Conservation (phyloP, 2,113 vertebrate genomes). For the Osmerus mordax region DNA sequence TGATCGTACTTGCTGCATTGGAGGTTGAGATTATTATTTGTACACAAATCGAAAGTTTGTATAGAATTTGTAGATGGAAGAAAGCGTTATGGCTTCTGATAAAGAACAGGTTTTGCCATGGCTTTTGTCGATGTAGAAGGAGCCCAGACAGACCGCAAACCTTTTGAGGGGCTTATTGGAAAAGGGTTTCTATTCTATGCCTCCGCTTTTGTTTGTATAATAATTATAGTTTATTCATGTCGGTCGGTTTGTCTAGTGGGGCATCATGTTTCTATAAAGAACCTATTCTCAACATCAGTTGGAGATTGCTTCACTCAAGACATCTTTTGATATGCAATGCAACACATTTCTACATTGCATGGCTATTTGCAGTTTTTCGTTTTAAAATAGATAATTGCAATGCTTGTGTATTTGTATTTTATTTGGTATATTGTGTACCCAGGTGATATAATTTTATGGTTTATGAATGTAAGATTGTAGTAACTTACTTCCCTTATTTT, state of each 20-base stretch:
- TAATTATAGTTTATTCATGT: constrained; percentile 11
- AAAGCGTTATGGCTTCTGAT: too few relatives aligned
- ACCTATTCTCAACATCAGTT: neutral
- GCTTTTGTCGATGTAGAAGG: neutral
- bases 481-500: constrained; percentile 11
- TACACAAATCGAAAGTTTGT: too few relatives aligned
- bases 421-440: constrained; percentile 36
- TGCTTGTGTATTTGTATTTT: constrained; percentile 44
- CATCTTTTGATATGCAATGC: constrained; percentile 45
- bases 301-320: constrained; percentile 21
- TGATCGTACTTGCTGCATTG: too few relatives aligned
- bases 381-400: constrained; percentile 32
- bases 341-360: constrained; percentile 21
- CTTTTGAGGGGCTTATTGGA: neutral
- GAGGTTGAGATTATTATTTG: too few relatives aligned
- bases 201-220: neutral
- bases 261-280: neutral
- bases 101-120: neutral
- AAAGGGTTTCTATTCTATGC: neutral
- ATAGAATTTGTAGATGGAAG: too few relatives aligned
- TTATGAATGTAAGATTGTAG: constrained; percentile 26
- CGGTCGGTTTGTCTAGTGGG: neutral
- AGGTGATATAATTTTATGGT: constrained; percentile 24
- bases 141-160: neutral
- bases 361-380: constrained; percentile 24